Percentiles rank a stretch among this genome's conserved stretches.
Evolutionary conservation across 1,140 invertebrate species (phyloP).

Genomic region (Leucophenga varia): DNA sequence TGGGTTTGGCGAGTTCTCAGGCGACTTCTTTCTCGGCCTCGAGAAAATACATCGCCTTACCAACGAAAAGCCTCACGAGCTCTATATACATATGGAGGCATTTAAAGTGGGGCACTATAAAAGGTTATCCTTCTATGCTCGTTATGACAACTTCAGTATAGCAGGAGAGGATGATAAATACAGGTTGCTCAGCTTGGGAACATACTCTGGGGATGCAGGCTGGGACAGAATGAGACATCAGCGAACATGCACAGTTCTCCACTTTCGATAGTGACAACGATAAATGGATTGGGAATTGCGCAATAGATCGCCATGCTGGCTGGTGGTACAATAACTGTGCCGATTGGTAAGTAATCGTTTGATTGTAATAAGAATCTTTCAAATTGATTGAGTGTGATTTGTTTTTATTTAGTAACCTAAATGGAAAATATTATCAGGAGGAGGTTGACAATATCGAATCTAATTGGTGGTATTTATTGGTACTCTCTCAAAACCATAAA

Average conservation of each 20-base stretch:
- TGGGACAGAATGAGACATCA: not conserved
- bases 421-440: too few species aligned
- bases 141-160: conserved; percentile 8
- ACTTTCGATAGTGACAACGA: conserved; percentile 6
- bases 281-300: not conserved
- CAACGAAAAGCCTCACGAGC: not conserved
- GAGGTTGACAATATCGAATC: too few species aligned
- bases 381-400: too few species aligned
- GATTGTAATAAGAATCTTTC: too few species aligned
- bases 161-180: not conserved
- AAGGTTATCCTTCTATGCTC: not conserved
- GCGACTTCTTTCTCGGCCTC: conserved; percentile 3
- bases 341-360: not conserved
- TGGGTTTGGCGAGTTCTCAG: not conserved
- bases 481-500: too few species aligned
- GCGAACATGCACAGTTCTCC: not conserved
- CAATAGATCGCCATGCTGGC: not conserved
- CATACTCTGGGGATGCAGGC: conserved; percentile 1
- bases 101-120: too few species aligned
- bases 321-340: conserved; percentile 5
- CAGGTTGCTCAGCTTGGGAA: conserved; percentile 1
- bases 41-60: conserved; percentile 4
- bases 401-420: too few species aligned
- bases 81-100: conserved; percentile 4
- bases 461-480: too few species aligned